Conservation (phyloP, 1,140 invertebrate genomes). For the Drosophila elegans region DNA sequence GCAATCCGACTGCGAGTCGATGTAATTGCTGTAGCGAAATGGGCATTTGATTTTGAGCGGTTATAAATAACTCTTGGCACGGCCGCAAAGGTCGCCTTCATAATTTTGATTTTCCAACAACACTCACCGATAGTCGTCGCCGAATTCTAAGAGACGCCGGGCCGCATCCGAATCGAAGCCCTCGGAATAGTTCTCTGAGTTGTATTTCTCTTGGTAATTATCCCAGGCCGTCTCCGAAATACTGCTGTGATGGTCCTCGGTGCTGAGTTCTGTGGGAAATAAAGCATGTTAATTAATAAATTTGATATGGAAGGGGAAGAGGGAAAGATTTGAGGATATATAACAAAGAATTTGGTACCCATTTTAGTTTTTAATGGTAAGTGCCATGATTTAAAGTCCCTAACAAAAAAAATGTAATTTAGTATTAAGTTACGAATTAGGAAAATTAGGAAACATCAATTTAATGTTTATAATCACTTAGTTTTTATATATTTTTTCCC, state of each 20-base stretch:
- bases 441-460: no score
- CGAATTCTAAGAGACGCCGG: slow-evolving; percentile 92
- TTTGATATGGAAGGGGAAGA: background rate
- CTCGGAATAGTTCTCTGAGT: slow-evolving; percentile 96
- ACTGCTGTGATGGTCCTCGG: slow-evolving; percentile 90
- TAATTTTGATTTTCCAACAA: background rate
- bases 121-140: slow-evolving; percentile 93
- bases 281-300: background rate
- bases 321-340: background rate
- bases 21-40: slow-evolving; percentile 85
- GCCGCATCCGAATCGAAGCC: slow-evolving; percentile 94
- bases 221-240: slow-evolving; percentile 94
- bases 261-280: slow-evolving; percentile 79
- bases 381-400: no score
- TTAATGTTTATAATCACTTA: no score
- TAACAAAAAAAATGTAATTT: no score
- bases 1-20: slow-evolving; percentile 94
- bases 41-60: slow-evolving; percentile 18
- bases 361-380: background rate
- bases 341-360: background rate
- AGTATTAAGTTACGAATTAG: no score
- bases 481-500: no score
- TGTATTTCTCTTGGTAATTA: slow-evolving; percentile 95
- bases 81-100: slow-evolving; percentile 20
- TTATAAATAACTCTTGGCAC: slow-evolving; percentile 60